Percentiles rank a stretch among this genome's conserved stretches.
phyloP scores from a whole-genome alignment of 2,888 invertebrate species.

The Temnothorax ravouxi region DNA sequence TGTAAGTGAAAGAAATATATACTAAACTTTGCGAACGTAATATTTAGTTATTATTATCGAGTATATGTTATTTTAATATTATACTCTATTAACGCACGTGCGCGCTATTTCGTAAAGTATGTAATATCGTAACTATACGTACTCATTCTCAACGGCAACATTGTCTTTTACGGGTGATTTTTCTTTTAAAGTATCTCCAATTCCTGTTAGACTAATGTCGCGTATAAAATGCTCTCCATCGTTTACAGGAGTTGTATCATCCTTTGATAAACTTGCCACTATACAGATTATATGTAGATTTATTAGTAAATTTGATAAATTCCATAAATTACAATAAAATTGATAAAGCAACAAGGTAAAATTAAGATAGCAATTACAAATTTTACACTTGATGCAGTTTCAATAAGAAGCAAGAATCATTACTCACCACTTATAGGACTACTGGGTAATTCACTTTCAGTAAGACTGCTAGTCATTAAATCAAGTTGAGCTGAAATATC shows the following conservation, averaged over 20 bases:
- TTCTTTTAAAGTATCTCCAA: conserved; percentile 78
- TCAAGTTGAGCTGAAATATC: conserved; percentile 94
- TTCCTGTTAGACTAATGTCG: conserved; percentile 79
- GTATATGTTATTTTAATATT: not conserved
- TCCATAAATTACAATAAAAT: conserved; percentile 12
- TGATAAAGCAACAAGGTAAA: not conserved
- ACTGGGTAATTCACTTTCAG: conserved; percentile 92
- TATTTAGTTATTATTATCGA: not conserved
- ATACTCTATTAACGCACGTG: not conserved
- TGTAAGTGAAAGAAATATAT: not conserved
- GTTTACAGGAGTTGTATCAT: conserved; percentile 84
- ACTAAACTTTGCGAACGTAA: not conserved
- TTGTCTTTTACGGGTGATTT: conserved; percentile 81
- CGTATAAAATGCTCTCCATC: conserved; percentile 80
- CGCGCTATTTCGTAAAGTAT: conserved; percentile 2
- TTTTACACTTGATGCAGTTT: not conserved
- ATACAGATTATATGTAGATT: conserved; percentile 47
- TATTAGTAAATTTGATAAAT: not conserved
- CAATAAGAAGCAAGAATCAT: not conserved
- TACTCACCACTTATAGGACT: conserved; percentile 92
- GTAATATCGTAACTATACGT: conserved; percentile 61
- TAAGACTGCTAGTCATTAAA: conserved; percentile 94
- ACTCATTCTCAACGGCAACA: conserved; percentile 83
- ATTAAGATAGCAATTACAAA: not conserved
- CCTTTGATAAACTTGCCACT: conserved; percentile 85